phyloP scores from a whole-genome alignment of 1,140 invertebrate species.

The Euborellia annulipes region DNA sequence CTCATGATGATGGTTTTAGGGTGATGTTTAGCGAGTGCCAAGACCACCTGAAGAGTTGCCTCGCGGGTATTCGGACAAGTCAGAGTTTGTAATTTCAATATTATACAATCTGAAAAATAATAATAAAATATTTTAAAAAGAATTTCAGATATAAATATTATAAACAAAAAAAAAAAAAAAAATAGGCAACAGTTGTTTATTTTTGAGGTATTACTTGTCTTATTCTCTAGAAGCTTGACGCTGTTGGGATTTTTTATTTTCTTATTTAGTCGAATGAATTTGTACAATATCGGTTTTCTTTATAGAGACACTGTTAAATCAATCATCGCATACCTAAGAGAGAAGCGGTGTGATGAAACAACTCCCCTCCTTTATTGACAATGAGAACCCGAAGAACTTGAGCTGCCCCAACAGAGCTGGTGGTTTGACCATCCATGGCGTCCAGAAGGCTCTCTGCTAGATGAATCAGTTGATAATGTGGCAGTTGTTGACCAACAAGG shows the following conservation, averaged over 20 bases:
- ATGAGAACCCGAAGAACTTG: slow-evolving; percentile 46
- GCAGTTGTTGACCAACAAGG: slow-evolving; percentile 29
- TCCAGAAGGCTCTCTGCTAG: slow-evolving; percentile 44
- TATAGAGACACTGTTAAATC: too few species aligned
- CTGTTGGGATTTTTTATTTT: too few species aligned
- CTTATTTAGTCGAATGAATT: too few species aligned
- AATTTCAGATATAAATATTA: background rate
- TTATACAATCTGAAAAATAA: slow-evolving; percentile 12
- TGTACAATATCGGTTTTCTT: too few species aligned
- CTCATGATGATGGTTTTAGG: slow-evolving; percentile 53
- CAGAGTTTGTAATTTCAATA: slow-evolving; percentile 11
- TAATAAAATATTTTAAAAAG: too few species aligned
- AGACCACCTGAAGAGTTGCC: slow-evolving; percentile 39
- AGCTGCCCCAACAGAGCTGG: slow-evolving; percentile 44
- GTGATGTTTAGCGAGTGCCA: slow-evolving; percentile 57
- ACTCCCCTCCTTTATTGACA: slow-evolving; percentile 43
- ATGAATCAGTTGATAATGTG: slow-evolving; percentile 42
- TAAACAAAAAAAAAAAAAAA: slow-evolving; percentile 22
- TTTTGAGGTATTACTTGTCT: too few species aligned
- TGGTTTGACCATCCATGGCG: slow-evolving; percentile 39
- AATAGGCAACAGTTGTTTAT: too few species aligned
- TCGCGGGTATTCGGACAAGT: slow-evolving; percentile 26
- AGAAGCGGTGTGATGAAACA: slow-evolving; percentile 39
- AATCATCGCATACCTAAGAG: slow-evolving; percentile 38
- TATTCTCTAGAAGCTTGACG: too few species aligned